Percentiles rank a stretch among this genome's conserved stretches.
Evolutionary conservation across 2,888 invertebrate species (phyloP).

Genomic region (Phalera bucephala): DNA sequence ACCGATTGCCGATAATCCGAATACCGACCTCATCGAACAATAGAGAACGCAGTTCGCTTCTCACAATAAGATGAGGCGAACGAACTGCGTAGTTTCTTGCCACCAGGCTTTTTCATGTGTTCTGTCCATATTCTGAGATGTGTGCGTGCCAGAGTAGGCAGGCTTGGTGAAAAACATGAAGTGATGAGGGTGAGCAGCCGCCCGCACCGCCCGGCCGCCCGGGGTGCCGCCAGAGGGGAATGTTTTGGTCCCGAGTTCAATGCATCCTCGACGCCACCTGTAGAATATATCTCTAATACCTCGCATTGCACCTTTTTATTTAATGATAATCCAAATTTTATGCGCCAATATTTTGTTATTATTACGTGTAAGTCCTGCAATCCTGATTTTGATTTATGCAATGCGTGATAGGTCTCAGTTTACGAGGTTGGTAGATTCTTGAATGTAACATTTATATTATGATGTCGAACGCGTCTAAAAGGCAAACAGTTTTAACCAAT

Average conservation of each 20-base stretch:
- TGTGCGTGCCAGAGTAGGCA: constrained; percentile 40
- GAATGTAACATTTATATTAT: no score
- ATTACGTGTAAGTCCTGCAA: no score
- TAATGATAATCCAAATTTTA: no score
- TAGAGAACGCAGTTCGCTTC: constrained; percentile 39
- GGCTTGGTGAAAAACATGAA: constrained; percentile 52
- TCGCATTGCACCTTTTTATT: no score
- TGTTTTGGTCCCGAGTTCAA: constrained; percentile 64
- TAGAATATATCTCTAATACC: constrained; percentile 18
- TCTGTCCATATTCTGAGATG: constrained; percentile 35
- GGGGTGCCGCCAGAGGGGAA: constrained; percentile 42
- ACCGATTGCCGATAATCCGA: constrained; percentile 29
- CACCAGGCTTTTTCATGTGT: constrained; percentile 50
- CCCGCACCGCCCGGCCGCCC: constrained; percentile 22
- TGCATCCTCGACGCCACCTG: constrained; percentile 58
- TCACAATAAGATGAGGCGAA: constrained; percentile 54
- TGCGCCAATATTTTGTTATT: no score
- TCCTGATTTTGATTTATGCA: no score
- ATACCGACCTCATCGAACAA: constrained; percentile 36
- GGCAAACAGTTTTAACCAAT: no score
- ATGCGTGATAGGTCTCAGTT: no score
- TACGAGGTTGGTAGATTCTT: no score
- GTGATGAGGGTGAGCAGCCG: constrained; percentile 48
- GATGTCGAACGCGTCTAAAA: no score
- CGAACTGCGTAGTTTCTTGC: constrained; percentile 59